Evolutionary conservation across 1,140 invertebrate species (phyloP), one percentile per base, ranked within the genome.

Genomic region (Pararge aegeria): DNA sequence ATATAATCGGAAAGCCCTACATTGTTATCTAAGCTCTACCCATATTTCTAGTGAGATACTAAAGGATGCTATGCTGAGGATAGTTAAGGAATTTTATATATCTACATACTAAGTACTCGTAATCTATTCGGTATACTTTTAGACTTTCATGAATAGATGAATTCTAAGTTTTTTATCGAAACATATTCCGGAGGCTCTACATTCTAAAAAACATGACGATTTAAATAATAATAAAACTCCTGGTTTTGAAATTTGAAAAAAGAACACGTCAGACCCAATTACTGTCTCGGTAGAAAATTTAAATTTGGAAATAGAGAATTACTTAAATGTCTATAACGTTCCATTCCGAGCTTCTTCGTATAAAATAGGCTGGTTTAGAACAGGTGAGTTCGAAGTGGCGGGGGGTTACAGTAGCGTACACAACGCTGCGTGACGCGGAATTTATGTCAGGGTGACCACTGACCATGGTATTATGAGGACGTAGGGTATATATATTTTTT

Each of bases 281-380:
- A 76, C 67, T 66, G 59, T 40, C 49, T 38, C 44, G 55, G 44
- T 51, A 12, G 40, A 68, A 70, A 64, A 66, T 56, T 57, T 46
- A 65, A 68, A 63, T 56, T 64, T 64, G 6, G 46, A 66, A 59
- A 55, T 59, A 55, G 51, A 58, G 46, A 49, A 29, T 49, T n/a
- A n/a, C n/a, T n/a, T 27, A 49, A 61, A 38, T 51, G 54, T 49
- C 62, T 50, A 58, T 68, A 69, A 71, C 75, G 68, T 73, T 74
- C 64, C 65, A 61, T 66, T 70, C 61, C 67, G 67, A 44, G 72
- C 70, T 74, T 73, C 67, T 61, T 54, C 54, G 37, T 48, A 61
- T 75, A 70, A 73, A 68, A 74, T 69, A 64, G 37, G 24, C 48
- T 54, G 13, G 54, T 63, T 56, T 62, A 56, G 46, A 52, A 30